Evolutionary conservation across 2,888 invertebrate genomes (phyloP).

Genomic region (Macrophya alboannulata): DNA sequence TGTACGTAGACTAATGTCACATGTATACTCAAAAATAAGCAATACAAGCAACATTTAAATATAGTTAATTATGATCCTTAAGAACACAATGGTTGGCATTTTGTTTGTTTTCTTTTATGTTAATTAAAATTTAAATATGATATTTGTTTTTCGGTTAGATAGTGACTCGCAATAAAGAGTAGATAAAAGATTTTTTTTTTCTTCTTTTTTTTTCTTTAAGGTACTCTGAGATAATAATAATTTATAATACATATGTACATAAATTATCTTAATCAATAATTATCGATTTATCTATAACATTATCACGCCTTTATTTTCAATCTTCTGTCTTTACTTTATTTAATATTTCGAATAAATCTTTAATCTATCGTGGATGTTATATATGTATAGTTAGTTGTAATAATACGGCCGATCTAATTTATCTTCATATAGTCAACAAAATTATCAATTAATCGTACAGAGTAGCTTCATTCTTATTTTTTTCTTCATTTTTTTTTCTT

Average conservation of each 20-base stretch:
- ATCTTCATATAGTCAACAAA: slow-evolving; percentile 61
- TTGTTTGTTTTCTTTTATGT: slow-evolving; percentile 68
- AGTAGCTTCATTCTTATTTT: slow-evolving; percentile 14
- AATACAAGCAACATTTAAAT: slow-evolving; percentile 49
- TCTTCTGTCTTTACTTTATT: not conserved
- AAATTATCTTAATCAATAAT: slow-evolving; percentile 77
- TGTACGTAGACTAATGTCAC: slow-evolving; percentile 44
- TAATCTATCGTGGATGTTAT: slow-evolving; percentile 45
- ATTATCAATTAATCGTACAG: slow-evolving; percentile 53
- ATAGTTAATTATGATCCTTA: slow-evolving; percentile 70
- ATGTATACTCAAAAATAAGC: slow-evolving; percentile 48
- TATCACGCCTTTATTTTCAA: slow-evolving; percentile 41
- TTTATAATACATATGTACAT: slow-evolving; percentile 78
- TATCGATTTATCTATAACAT: slow-evolving; percentile 69
- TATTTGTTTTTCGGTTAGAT: slow-evolving; percentile 47
- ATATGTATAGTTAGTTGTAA: slow-evolving; percentile 24
- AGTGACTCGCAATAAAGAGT: slow-evolving; percentile 63
- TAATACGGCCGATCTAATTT: slow-evolving; percentile 45
- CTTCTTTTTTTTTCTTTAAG: slow-evolving; percentile 65
- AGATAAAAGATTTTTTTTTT: slow-evolving; percentile 64
- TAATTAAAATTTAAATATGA: slow-evolving; percentile 61
- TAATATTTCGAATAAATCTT: slow-evolving; percentile 11
- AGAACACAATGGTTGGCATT: slow-evolving; percentile 77
- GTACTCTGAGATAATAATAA: slow-evolving; percentile 75
- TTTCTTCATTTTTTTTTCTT: slow-evolving; percentile 37